Percentiles rank a stretch among this genome's conserved stretches.
phyloP scores from a whole-genome alignment of 2,113 vertebrate species.

The Puffinus mauretanicus region DNA sequence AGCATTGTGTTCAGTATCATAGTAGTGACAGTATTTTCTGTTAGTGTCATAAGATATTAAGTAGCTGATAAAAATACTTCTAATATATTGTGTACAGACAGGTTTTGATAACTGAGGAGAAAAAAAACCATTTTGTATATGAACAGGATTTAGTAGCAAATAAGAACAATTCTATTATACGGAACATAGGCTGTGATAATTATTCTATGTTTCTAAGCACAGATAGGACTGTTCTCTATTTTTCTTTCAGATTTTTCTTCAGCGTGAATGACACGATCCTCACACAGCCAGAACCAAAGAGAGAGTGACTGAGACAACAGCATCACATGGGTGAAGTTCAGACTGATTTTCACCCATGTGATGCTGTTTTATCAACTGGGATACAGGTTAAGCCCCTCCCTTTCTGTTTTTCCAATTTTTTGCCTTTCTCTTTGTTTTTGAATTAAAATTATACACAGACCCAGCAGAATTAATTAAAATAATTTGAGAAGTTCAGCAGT shows the following conservation, averaged over 20 bases:
- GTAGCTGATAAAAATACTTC: not conserved
- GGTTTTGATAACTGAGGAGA: not conserved
- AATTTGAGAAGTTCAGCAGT: not conserved
- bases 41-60: not conserved
- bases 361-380: conserved; percentile 68
- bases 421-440: conserved; percentile 53
- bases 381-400: conserved; percentile 71
- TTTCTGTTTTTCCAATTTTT: conserved; percentile 64
- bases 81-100: not conserved
- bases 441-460: not conserved
- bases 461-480: conserved; percentile 14
- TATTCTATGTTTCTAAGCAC: conserved; percentile 1
- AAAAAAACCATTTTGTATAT: not conserved
- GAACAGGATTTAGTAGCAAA: not conserved
- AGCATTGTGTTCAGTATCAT: not conserved
- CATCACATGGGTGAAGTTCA: conserved; percentile 72
- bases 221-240: conserved; percentile 70
- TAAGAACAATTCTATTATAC: not conserved
- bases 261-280: conserved; percentile 55
- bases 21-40: not conserved
- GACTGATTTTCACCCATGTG: conserved; percentile 71
- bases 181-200: not conserved
- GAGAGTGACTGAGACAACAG: conserved; percentile 67
- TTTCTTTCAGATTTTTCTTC: conserved; percentile 74
- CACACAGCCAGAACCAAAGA: conserved; percentile 66